Evolutionary conservation across 2,888 invertebrate species (phyloP), one percentile per base, ranked within the genome.

Genomic region (Podotricha telesiphe): DNA sequence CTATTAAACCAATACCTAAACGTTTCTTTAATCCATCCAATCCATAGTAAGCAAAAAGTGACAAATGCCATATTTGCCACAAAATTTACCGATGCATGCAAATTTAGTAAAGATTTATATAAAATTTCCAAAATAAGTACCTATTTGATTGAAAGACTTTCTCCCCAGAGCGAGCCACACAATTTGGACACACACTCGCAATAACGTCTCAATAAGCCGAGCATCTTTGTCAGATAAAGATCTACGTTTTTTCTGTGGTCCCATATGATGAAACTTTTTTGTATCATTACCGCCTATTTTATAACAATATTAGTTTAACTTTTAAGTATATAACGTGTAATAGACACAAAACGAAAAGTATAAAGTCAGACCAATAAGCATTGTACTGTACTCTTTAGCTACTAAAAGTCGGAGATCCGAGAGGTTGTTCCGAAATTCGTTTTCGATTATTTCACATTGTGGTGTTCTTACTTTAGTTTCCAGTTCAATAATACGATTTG

Each of bases 171-270:
- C 94, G 73, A 95, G 88, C 95, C 95, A 95, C 45, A 95, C 93
- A 58, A 95, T 94, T 78, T 95, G 93, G 55, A 94, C 93, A 59
- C 94, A 88, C 82, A 95, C 87, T 67, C 94, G 88, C 56, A 95
- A 83, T 19, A 95, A 80, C 8, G 93, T 91, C 82, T 95, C 95
- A 75, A 94, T 94, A 66, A 95, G 83, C 71, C 94, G 86, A 34
- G 95, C 90, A 79, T 95, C 95, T 80, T 94, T 94, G 76, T 95
- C 95, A n/a, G 94, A 94, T 70, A 94, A 83, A 0, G 95, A 95
- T 62, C 86, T 86, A 51, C 93, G 87, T 77, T 94, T 93, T 74
- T 94, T 93, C 68, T 87, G 84, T n/a, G 88, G 85, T 15, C 92
- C 93, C 94, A 95, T 94, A 75, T 95, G 95, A 80, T 95, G 95